Evolutionary conservation across 2,888 invertebrate species (phyloP).

Genomic region (Sisyra terminalis): DNA sequence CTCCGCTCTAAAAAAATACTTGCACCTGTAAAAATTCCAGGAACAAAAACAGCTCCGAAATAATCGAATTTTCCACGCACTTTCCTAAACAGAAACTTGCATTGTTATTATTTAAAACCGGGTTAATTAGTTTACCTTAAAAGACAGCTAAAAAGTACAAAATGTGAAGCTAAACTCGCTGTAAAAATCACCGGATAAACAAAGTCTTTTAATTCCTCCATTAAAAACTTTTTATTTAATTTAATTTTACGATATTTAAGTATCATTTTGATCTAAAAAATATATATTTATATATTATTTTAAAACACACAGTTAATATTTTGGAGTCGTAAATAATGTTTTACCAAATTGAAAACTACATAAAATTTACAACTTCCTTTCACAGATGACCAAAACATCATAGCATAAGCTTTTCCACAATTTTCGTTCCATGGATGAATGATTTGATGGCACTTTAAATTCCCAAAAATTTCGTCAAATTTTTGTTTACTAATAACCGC

Average conservation of each 20-base stretch:
- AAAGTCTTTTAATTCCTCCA: no score
- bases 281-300: no score
- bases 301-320: neutral
- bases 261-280: neutral
- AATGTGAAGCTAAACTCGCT: neutral
- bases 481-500: neutral
- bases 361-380: neutral
- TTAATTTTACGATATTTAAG: neutral
- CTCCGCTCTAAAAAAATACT: neutral
- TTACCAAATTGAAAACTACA: neutral
- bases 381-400: neutral
- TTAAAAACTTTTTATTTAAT: no score
- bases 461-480: neutral
- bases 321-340: neutral
- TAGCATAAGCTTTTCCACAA: neutral
- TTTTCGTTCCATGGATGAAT: constrained; percentile 1
- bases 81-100: neutral
- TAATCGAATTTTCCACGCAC: neutral
- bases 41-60: neutral
- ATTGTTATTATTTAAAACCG: neutral
- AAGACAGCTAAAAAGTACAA: neutral
- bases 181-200: neutral
- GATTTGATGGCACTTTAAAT: neutral
- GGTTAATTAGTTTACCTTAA: neutral
- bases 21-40: neutral